A percentile compares a stretch with the other conserved stretches of the same genome.
Conservation (phyloP, 2,888 invertebrate genomes). For the Trachelus tabidus region DNA sequence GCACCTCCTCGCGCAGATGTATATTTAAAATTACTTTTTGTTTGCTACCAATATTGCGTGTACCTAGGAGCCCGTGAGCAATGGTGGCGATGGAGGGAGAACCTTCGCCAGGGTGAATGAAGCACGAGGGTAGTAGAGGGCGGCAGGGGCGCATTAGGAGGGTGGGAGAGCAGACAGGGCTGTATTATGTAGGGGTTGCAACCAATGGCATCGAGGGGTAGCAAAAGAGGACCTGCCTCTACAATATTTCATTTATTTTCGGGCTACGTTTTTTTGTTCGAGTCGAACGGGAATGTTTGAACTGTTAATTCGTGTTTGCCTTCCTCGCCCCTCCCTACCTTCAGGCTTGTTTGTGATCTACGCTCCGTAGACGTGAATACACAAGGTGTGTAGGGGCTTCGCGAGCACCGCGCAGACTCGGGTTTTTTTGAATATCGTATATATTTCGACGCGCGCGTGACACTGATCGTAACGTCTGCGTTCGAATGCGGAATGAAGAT, state of each 20-base stretch:
- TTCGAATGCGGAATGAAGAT: too few species aligned
- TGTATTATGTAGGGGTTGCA: too few species aligned
- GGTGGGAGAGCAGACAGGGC: too few species aligned
- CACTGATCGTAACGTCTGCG: too few species aligned
- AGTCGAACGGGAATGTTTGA: slow-evolving; percentile 10
- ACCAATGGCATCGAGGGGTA: too few species aligned
- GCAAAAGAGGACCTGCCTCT: background rate
- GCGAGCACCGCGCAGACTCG: background rate
- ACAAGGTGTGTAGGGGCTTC: background rate
- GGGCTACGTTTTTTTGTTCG: slow-evolving; percentile 3
- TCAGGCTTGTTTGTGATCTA: background rate
- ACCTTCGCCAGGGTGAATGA: too few species aligned
- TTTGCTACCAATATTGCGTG: slow-evolving; percentile 8
- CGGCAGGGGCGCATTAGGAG: too few species aligned
- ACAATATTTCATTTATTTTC: slow-evolving; percentile 14
- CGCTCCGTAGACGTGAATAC: background rate
- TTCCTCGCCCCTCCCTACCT: background rate
- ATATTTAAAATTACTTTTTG: slow-evolving; percentile 13
- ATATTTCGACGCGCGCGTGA: too few species aligned
- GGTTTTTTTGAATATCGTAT: too few species aligned
- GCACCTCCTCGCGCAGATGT: background rate
- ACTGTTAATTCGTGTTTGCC: slow-evolving; percentile 19
- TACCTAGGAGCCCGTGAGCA: background rate
- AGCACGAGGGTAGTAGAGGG: too few species aligned
- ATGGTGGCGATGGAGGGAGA: background rate